phyloP scores from a whole-genome alignment of 1,140 invertebrate species.

The Drosophila bocqueti region DNA sequence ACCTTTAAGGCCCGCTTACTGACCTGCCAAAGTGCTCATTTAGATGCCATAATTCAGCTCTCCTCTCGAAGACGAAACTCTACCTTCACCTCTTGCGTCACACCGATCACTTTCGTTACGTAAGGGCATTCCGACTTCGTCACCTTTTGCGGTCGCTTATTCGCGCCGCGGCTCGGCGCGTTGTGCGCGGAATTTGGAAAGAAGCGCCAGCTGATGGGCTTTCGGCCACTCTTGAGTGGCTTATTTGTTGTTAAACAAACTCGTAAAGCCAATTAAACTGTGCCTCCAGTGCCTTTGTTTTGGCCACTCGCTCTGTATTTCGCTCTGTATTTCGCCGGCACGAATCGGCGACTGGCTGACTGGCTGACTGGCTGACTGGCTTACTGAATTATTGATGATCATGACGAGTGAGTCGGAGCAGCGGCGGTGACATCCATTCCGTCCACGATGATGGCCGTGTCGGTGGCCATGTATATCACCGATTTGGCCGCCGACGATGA shows the following conservation, averaged over 20 bases:
- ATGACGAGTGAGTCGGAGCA: constrained; percentile 11
- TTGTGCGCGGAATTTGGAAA: constrained; percentile 44
- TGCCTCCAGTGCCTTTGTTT: constrained; percentile 15
- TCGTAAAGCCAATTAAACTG: constrained; percentile 52
- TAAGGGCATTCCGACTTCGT: constrained; percentile 36
- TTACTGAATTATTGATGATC: constrained; percentile 58
- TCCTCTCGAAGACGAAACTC: constrained; percentile 17
- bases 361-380: background rate
- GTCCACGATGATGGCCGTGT: constrained; percentile 3
- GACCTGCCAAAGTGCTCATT: background rate
- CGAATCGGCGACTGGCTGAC: constrained; percentile 7
- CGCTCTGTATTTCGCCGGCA: background rate
- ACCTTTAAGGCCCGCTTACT: background rate
- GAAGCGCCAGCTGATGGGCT: constrained; percentile 29
- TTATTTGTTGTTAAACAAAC: constrained; percentile 39
- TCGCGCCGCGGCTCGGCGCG: background rate
- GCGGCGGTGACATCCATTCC: constrained; percentile 13
- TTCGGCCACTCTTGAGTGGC: constrained; percentile 28
- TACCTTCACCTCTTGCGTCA: constrained; percentile 27
- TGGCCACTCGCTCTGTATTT: constrained; percentile 3
- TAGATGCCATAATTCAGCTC: background rate
- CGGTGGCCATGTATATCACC: background rate
- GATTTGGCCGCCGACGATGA: constrained; percentile 1
- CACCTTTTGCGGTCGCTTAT: constrained; percentile 19
- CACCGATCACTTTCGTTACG: constrained; percentile 26